These are phyloP conservation scores for Dione vanillae DNA, from an alignment of 2,888 invertebrate species.

Conservation along the genomic window DNA sequence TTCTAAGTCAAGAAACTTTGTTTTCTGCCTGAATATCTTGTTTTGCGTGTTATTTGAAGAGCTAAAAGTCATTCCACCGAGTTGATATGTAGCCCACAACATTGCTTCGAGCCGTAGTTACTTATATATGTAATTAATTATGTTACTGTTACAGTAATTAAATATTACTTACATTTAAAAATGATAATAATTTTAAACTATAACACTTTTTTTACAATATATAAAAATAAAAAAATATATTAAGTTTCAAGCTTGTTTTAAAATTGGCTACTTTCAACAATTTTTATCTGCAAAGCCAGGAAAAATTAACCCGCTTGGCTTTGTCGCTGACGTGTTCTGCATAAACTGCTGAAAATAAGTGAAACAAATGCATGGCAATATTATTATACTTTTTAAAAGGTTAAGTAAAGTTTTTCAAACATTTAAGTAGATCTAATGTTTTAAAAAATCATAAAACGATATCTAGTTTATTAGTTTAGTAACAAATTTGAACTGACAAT, in stretches of 20 bases:
- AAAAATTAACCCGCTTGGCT: constrained; percentile 21
- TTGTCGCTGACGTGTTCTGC: constrained; percentile 25
- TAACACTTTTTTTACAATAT: neutral
- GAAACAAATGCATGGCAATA: constrained; percentile 21
- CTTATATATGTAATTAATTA: too few species aligned
- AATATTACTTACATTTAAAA: too few species aligned
- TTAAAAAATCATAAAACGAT: neutral
- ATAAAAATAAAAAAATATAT: neutral
- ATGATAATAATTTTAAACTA: too few species aligned
- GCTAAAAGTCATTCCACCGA: too few species aligned
- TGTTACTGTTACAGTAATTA: too few species aligned
- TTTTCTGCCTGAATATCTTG: too few species aligned
- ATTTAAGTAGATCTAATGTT: constrained; percentile 1
- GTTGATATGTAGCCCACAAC: too few species aligned
- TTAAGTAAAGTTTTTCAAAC: constrained; percentile 6
- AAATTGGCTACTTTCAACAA: constrained; percentile 19
- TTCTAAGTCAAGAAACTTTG: too few species aligned
- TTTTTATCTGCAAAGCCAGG: constrained; percentile 14
- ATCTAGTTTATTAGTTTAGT: neutral
- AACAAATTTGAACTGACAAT: neutral
- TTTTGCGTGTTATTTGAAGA: too few species aligned
- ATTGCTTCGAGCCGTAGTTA: too few species aligned
- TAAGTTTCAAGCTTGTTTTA: neutral
- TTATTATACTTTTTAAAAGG: constrained; percentile 5
- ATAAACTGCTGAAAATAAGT: constrained; percentile 19